A percentile compares a stretch with the other conserved stretches of the same genome.
phyloP scores from a whole-genome alignment of 2,113 vertebrate species.

The Ibidorhyncha struthersii region DNA sequence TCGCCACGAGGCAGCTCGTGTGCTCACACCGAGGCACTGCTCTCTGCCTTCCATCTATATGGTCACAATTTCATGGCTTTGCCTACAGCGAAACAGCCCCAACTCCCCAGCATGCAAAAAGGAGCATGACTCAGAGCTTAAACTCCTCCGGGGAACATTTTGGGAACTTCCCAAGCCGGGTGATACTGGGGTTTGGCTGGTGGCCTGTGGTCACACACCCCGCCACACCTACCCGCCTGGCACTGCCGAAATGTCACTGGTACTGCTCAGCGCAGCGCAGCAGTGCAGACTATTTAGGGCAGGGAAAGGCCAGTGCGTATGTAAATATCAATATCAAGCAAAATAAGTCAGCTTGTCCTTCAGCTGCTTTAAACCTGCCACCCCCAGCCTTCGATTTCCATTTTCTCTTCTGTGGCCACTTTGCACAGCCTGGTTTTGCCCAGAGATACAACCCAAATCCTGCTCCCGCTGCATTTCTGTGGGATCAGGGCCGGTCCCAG shows the following conservation, averaged over 20 bases:
- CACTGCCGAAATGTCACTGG: not conserved
- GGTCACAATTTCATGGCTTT: not conserved
- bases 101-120: not conserved
- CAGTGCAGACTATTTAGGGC: not conserved
- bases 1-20: fast-evolving
- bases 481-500: not conserved
- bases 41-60: not conserved
- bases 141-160: not conserved
- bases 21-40: fast-evolving
- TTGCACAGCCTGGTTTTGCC: not conserved
- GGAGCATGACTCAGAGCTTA: not conserved
- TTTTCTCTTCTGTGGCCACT: not conserved
- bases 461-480: not conserved
- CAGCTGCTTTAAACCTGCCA: not conserved
- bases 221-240: not conserved
- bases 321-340: not conserved
- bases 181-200: not conserved
- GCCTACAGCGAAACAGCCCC: not conserved
- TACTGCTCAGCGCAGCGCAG: not conserved
- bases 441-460: not conserved
- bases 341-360: not conserved
- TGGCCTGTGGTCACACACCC: fast-evolving
- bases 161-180: not conserved
- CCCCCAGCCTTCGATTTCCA: not conserved
- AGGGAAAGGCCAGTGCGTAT: not conserved